A percentile compares a stretch with the other conserved stretches of the same genome.
Conservation (phyloP, 2,888 invertebrate species). For the Catocala sponsa region DNA sequence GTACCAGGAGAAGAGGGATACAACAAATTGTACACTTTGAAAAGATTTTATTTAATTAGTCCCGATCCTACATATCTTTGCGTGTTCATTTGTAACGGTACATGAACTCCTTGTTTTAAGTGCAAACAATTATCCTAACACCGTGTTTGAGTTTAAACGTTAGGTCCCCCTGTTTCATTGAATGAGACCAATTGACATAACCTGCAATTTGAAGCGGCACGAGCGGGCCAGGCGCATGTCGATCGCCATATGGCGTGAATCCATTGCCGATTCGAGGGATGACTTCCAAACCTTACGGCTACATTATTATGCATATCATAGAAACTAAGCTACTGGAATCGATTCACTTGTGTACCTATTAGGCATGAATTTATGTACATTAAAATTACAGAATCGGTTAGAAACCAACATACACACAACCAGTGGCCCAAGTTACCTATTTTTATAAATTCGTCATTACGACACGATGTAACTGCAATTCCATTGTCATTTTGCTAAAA, state of each 20-base stretch:
- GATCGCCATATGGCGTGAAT: constrained; percentile 78
- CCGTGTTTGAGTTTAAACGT: constrained; percentile 56
- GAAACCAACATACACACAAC: no score
- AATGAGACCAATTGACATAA: constrained; percentile 79
- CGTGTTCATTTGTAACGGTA: constrained; percentile 49
- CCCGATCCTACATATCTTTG: constrained; percentile 21
- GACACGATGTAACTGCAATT: no score
- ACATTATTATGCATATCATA: constrained; percentile 39
- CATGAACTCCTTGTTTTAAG: constrained; percentile 44
- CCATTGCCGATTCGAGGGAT: constrained; percentile 64
- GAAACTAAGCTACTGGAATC: constrained; percentile 43
- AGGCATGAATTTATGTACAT: background rate
- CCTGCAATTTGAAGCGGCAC: constrained; percentile 80
- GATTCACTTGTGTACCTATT: no score
- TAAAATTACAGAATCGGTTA: background rate
- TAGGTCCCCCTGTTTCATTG: constrained; percentile 71
- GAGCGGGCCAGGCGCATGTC: constrained; percentile 73
- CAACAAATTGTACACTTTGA: no score
- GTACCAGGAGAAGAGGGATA: no score
- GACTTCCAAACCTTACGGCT: constrained; percentile 63
- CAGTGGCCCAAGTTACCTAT: no score
- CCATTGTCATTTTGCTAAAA: no score
- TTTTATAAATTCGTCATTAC: no score
- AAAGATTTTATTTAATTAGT: no score
- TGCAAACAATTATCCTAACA: constrained; percentile 52